Conservation (phyloP, 2,797 vertebrate genomes). For the Urosaurus nigricauda region DNA sequence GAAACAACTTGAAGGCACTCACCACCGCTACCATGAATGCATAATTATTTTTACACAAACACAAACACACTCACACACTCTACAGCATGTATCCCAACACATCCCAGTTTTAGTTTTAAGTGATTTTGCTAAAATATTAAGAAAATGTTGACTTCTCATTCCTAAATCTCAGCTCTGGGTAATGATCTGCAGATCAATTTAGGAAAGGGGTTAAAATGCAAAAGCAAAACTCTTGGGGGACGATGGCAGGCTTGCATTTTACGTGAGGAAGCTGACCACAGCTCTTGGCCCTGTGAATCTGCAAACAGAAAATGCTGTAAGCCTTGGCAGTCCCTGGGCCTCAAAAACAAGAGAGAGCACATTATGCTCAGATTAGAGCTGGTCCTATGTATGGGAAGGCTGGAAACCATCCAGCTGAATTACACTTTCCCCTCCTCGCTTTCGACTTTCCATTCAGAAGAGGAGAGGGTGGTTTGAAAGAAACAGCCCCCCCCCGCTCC, state of each 20-base stretch:
- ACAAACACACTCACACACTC: background rate
- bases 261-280: conserved; percentile 74
- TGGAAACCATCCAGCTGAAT: conserved; percentile 75
- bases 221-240: conserved; percentile 80
- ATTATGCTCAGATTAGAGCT: conserved; percentile 79
- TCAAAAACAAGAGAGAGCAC: conserved; percentile 8
- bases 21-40: conserved; percentile 60
- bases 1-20: no score
- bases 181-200: conserved; percentile 76
- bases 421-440: conserved; percentile 61
- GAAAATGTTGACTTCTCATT: conserved; percentile 67
- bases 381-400: conserved; percentile 74
- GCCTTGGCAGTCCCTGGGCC: conserved; percentile 68
- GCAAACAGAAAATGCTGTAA: conserved; percentile 80
- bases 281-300: conserved; percentile 76
- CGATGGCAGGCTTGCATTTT: conserved; percentile 75
- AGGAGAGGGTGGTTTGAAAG: conserved; percentile 67
- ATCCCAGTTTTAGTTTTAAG: conserved; percentile 56
- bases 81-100: background rate
- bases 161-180: conserved; percentile 74
- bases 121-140: conserved; percentile 35
- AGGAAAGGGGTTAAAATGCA: conserved; percentile 72
- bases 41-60: conserved; percentile 74
- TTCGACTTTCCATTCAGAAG: conserved; percentile 69
- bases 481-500: background rate